Evolutionary conservation across 92 coral and sea anemone species (phyloP), one percentile per base, ranked within the genome.

Genomic region (Ricordea florida): DNA sequence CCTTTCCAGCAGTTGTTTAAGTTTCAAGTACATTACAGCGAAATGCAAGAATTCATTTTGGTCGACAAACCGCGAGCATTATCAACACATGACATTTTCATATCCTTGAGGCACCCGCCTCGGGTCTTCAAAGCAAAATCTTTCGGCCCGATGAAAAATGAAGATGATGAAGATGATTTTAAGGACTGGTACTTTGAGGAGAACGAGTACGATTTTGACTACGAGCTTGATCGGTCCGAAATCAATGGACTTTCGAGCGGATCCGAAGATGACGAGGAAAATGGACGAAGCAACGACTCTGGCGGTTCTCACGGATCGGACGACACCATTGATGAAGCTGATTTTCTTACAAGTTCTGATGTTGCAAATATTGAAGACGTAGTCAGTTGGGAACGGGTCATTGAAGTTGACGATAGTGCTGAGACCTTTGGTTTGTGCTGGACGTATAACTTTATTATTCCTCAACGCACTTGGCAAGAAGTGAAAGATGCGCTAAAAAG

Each of bases 401-500:
- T 82, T 17, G 61, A 65, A 16, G 25, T 87, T 10, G 69, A 73
- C 11, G 92, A 79, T 43, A 83, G 83, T 15, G 36, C 55, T 27
- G 79, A 51, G 4, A 68, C 85, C 1, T 85, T 91, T 72, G 98
- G 98, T 6, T 59, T 33, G 23, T 91, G 93, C 52, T 70, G 79
- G 18, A 70, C 69, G 8, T 81, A 76, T 63, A 78, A 73, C 30
- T 66, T 94, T 37, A 76, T 46, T 15, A 46, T 91, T 24, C 50
- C 57, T 13, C 46, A 50, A 7, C 35, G 36, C 1, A 72, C 60
- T 15, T 60, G 78, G 75, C 51, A 69, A 20, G 85, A 85, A 20
- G 22, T 86, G 1, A 32, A 28, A 40, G 87, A 83, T 3, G 85
- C 85, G 10, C 74, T 89, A 20, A 69, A 47, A 10, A 59, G 71